Evolutionary conservation across 2,113 vertebrate genomes (phyloP).

Genomic region (Sapayoa aenigma): DNA sequence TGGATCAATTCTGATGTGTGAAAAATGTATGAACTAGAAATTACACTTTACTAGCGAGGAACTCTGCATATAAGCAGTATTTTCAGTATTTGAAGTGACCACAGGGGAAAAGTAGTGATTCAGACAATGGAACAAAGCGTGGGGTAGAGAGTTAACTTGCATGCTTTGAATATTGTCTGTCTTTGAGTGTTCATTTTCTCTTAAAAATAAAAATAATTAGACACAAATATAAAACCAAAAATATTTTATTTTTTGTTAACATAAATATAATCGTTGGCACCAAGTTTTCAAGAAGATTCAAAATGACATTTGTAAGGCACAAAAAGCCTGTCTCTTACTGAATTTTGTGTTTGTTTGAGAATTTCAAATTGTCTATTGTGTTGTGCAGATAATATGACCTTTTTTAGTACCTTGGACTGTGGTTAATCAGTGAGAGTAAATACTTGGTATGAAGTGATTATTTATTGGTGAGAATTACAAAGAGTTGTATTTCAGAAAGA

Average conservation of each 20-base stretch:
- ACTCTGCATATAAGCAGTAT: not conserved
- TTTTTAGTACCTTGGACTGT: not conserved
- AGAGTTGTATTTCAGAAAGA: not conserved
- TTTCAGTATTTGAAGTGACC: not conserved
- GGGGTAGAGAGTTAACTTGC: not conserved
- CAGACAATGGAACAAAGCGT: not conserved
- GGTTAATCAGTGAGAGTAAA: not conserved
- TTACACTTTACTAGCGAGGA: not conserved
- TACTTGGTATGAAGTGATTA: not conserved
- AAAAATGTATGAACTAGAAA: not conserved
- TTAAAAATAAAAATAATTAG: not conserved
- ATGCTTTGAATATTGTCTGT: not conserved
- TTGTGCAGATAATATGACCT: not conserved
- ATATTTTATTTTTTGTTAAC: not conserved
- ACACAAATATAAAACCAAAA: accelerated
- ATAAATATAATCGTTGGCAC: not conserved
- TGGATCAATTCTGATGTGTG: not conserved
- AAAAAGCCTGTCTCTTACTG: not conserved
- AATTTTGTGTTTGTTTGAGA: not conserved
- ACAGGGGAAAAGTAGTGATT: not conserved
- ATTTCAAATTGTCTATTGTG: not conserved
- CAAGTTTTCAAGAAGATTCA: not conserved
- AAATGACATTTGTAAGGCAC: not conserved
- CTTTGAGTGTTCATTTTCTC: not conserved
- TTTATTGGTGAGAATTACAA: not conserved